These are phyloP conservation scores for Drosophila cognata DNA, from an alignment of 2,888 invertebrate species.

Conservation along the genomic window DNA sequence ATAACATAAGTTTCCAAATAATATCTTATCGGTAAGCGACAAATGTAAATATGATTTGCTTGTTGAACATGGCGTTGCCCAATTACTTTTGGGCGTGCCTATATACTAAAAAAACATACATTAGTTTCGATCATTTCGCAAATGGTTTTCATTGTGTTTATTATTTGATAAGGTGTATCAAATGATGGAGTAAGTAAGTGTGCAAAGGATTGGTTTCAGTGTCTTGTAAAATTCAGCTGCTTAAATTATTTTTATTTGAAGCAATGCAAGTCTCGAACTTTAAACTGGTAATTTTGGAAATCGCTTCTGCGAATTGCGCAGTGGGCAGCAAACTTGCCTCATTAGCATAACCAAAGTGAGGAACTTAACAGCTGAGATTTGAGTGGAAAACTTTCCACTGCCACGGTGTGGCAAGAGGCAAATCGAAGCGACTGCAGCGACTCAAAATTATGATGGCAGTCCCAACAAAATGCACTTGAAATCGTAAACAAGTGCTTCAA, in stretches of 20 bases:
- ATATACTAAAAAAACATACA: conserved; percentile 6
- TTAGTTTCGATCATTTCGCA: conserved; percentile 15
- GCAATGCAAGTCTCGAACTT: conserved; percentile 10
- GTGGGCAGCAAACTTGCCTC: conserved; percentile 66
- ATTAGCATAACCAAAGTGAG: conserved; percentile 70
- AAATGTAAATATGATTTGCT: conserved; percentile 51
- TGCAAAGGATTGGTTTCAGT: neutral
- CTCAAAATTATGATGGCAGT: conserved; percentile 72
- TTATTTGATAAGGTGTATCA: neutral
- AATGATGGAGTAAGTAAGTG: neutral
- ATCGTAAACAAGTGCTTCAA: conserved; percentile 76
- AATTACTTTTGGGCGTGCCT: conserved; percentile 48
- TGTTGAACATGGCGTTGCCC: conserved; percentile 51
- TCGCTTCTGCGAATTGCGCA: conserved; percentile 28
- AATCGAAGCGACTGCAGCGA: conserved; percentile 39
- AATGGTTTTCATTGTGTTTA: conserved; percentile 2
- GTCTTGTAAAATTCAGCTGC: neutral
- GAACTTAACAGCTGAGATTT: conserved; percentile 70
- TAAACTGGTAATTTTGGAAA: conserved; percentile 43
- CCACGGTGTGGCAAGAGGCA: conserved; percentile 2
- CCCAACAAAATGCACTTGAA: conserved; percentile 67
- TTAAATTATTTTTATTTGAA: neutral
- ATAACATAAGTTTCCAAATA: conserved; percentile 29
- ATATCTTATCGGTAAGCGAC: conserved; percentile 52
- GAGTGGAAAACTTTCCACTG: conserved; percentile 72